These are phyloP conservation scores for Rhincodon typus DNA, from an alignment of 2,797 vertebrate species.

Conservation along the genomic window DNA sequence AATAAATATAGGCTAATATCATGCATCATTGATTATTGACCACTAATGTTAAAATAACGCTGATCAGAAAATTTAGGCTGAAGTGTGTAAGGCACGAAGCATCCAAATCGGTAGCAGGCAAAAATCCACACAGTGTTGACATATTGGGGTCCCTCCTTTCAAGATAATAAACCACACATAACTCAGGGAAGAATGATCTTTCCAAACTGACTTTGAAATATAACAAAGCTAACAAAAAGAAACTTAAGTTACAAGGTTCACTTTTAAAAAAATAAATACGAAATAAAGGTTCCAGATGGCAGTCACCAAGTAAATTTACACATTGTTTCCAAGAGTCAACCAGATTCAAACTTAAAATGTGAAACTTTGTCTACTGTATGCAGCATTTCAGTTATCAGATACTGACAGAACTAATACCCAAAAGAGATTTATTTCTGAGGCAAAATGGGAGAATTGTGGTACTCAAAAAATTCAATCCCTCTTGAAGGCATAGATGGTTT, in stretches of 20 bases:
- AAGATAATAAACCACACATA: not conserved
- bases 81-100: not conserved
- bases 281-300: no score
- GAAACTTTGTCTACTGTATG: not conserved
- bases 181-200: not conserved
- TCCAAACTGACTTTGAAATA: not conserved
- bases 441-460: not conserved
- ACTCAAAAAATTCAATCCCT: not conserved
- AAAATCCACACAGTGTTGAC: not conserved
- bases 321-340: not conserved
- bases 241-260: not conserved
- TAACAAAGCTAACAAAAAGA: not conserved
- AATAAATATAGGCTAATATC: not conserved
- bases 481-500: not conserved
- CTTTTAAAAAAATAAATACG: not conserved
- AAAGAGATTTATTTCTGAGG: not conserved
- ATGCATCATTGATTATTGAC: not conserved
- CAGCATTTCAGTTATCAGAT: not conserved
- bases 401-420: not conserved
- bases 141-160: not conserved
- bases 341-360: not conserved
- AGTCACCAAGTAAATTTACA: not conserved
- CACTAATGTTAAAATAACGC: not conserved
- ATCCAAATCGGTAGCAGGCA: not conserved
- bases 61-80: not conserved